phyloP scores from a whole-genome alignment of 2,797 vertebrate species.

The Epinephelus coioides region DNA sequence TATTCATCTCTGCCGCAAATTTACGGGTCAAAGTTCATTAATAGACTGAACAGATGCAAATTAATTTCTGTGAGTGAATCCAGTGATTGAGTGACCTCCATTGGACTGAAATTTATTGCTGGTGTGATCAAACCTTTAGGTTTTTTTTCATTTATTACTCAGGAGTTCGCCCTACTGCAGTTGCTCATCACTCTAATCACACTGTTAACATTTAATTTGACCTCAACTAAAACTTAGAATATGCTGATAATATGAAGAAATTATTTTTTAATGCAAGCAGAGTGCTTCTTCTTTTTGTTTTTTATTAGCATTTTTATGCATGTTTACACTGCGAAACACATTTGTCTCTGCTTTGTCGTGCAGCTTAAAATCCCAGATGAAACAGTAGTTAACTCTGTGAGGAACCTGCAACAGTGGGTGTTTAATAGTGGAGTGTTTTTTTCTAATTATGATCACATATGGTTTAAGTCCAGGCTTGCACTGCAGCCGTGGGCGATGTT shows the following conservation, averaged over 20 bases:
- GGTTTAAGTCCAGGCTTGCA: constrained; percentile 28
- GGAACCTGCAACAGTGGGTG: neutral
- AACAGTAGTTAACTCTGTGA: neutral
- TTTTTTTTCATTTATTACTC: neutral
- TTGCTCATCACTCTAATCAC: neutral
- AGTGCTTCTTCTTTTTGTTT: neutral
- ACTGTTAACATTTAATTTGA: neutral
- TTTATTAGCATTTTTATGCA: neutral
- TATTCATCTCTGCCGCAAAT: neutral
- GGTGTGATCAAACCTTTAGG: neutral
- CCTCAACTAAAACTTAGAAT: neutral
- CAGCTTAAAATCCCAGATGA: neutral
- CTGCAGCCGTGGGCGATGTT: constrained; percentile 12
- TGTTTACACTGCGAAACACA: neutral
- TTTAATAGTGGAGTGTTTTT: neutral
- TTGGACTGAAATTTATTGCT: neutral
- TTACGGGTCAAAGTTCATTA: neutral
- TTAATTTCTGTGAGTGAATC: neutral
- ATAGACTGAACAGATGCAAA: neutral
- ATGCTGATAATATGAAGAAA: neutral
- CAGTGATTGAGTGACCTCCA: neutral
- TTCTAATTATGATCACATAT: constrained; percentile 33
- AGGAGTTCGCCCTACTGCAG: neutral
- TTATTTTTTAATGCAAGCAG: neutral
- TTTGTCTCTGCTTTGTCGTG: neutral